A percentile compares a stretch with the other conserved stretches of the same genome.
Conservation (phyloP, 2,888 invertebrate genomes). For the Drosophila mulleri region DNA sequence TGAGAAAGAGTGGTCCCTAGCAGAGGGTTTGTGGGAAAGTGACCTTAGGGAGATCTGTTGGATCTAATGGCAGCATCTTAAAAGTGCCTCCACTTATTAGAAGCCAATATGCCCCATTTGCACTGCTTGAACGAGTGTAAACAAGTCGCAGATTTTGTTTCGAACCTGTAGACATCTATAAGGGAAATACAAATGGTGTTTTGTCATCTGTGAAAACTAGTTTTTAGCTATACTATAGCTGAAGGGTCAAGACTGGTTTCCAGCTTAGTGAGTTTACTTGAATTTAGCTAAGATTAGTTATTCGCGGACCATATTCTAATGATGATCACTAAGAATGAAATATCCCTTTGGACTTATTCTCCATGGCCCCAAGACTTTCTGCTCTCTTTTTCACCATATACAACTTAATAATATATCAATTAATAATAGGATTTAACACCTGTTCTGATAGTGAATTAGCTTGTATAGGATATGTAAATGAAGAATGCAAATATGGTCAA, state of each 20-base stretch:
- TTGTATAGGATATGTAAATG: background rate
- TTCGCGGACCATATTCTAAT: background rate
- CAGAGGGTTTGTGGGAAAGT: background rate
- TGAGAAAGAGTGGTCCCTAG: background rate
- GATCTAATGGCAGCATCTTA: too few species aligned
- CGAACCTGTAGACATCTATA: background rate
- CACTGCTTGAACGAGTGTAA: too few species aligned
- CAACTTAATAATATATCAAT: background rate
- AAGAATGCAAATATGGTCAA: background rate
- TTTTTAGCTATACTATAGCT: background rate
- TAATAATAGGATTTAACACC: background rate
- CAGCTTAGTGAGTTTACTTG: background rate
- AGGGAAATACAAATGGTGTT: background rate
- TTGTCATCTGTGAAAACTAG: conserved; percentile 3
- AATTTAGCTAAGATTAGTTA: background rate
- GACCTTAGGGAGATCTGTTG: too few species aligned
- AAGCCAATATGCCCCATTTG: background rate
- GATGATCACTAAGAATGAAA: background rate
- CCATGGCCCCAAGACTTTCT: background rate
- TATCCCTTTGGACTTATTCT: background rate
- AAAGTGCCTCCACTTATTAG: too few species aligned
- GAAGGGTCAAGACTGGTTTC: background rate
- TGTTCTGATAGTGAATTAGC: background rate
- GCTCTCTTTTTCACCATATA: background rate
- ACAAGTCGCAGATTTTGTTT: background rate